Conservation (phyloP, 1,140 invertebrate genomes). For the Drepana arcuata region DNA sequence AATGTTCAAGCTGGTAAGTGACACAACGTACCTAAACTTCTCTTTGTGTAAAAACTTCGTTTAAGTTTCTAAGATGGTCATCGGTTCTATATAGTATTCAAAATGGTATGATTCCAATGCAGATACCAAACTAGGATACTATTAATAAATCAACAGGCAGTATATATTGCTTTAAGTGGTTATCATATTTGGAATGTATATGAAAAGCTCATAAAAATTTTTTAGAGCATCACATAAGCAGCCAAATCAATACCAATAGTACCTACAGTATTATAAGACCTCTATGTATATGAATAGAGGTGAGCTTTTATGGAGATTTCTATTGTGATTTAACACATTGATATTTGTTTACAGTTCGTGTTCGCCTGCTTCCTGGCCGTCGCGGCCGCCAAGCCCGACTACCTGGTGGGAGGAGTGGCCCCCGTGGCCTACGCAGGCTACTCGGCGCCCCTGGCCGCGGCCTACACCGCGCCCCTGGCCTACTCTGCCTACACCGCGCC, state of each 20-base stretch:
- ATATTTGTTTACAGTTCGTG: slow-evolving; percentile 21
- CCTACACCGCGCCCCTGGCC: slow-evolving; percentile 44
- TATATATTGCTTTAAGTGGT: no score
- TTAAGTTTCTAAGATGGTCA: not conserved
- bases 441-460: slow-evolving; percentile 31
- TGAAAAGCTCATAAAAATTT: no score
- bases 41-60: not conserved
- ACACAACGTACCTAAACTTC: no score
- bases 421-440: slow-evolving; percentile 8
- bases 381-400: slow-evolving; percentile 24
- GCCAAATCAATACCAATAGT: no score
- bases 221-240: no score
- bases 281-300: no score
- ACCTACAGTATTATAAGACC: no score
- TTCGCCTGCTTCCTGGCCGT: slow-evolving; percentile 41
- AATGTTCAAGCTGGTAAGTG: slow-evolving; percentile 32
- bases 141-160: not conserved
- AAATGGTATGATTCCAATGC: slow-evolving; percentile 3
- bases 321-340: no score
- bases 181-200: no score
- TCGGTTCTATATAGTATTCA: not conserved
- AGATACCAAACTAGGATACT: no score
- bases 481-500: slow-evolving; percentile 50
- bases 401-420: slow-evolving; percentile 5
- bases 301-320: no score